These are phyloP conservation scores for Leptopilina syphax DNA, from an alignment of 2,888 invertebrate genomes.

Conservation along the genomic window DNA sequence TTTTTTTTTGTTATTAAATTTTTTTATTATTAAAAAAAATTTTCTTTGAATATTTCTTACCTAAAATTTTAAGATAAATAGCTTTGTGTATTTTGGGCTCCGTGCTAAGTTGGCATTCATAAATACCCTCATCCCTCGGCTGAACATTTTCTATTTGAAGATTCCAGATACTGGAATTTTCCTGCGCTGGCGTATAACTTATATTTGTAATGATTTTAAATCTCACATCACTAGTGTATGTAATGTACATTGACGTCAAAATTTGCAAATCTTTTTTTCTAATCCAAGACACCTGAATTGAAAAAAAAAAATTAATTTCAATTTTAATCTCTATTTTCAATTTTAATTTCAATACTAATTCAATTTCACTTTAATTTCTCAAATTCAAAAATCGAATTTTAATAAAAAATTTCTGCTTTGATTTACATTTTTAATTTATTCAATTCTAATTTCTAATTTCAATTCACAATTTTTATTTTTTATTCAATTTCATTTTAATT, in stretches of 20 bases:
- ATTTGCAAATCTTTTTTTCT: conserved; percentile 80
- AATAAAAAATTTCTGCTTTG: too few species aligned
- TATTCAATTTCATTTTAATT: neutral
- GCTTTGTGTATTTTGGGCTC: conserved; percentile 93
- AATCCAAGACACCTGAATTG: conserved; percentile 83
- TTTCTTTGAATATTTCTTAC: conserved; percentile 76
- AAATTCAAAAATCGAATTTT: too few species aligned
- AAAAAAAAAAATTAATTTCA: conserved; percentile 42
- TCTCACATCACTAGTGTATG: conserved; percentile 83
- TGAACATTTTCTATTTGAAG: conserved; percentile 79
- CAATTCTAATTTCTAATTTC: too few species aligned
- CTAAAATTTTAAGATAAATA: conserved; percentile 87
- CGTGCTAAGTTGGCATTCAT: conserved; percentile 93
- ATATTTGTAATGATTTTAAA: conserved; percentile 82
- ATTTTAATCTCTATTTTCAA: too few species aligned
- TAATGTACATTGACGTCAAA: conserved; percentile 82
- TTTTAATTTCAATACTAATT: too few species aligned
- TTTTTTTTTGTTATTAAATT: neutral
- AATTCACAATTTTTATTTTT: too few species aligned
- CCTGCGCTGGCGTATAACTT: conserved; percentile 78
- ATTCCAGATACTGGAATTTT: conserved; percentile 79
- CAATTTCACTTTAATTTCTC: neutral
- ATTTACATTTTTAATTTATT: too few species aligned
- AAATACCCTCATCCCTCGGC: conserved; percentile 81
- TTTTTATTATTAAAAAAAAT: conserved; percentile 42